These are phyloP conservation scores for Limosa lapponica DNA, from an alignment of 2,797 vertebrate species.

Conservation along the genomic window DNA sequence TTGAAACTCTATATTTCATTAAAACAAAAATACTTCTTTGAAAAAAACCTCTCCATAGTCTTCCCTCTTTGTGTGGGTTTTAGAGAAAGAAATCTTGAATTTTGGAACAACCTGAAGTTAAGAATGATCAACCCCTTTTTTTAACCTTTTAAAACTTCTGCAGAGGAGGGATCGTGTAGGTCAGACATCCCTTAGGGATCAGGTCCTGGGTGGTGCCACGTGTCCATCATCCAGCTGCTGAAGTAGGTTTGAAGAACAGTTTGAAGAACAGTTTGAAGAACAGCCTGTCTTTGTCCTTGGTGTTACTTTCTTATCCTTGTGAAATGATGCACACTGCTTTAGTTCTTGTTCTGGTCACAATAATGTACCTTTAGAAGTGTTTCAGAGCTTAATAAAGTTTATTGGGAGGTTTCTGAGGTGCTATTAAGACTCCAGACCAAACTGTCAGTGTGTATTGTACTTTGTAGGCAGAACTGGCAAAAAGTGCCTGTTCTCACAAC, in stretches of 20 bases:
- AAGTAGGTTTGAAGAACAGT: not conserved
- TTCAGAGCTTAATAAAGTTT: not conserved
- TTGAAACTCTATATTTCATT: not conserved
- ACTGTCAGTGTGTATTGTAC: not conserved
- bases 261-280: not conserved
- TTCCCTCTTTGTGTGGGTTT: not conserved
- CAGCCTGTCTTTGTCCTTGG: not conserved
- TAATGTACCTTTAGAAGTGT: not conserved
- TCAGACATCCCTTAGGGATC: not conserved
- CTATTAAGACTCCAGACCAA: not conserved
- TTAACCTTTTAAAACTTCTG: not conserved
- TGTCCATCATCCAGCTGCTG: not conserved
- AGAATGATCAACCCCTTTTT: not conserved
- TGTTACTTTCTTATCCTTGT: not conserved
- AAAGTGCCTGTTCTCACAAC: constrained; percentile 15
- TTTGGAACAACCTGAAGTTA: not conserved
- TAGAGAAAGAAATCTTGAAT: not conserved
- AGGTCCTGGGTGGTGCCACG: not conserved
- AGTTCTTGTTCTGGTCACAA: not conserved
- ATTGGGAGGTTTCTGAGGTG: not conserved
- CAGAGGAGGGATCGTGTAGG: not conserved
- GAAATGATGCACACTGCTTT: not conserved
- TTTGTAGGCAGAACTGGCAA: constrained; percentile 24
- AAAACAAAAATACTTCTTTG: not conserved
- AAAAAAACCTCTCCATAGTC: accelerated